phyloP scores from a whole-genome alignment of 2,888 invertebrate species.

The Steinernema hermaphroditum region DNA sequence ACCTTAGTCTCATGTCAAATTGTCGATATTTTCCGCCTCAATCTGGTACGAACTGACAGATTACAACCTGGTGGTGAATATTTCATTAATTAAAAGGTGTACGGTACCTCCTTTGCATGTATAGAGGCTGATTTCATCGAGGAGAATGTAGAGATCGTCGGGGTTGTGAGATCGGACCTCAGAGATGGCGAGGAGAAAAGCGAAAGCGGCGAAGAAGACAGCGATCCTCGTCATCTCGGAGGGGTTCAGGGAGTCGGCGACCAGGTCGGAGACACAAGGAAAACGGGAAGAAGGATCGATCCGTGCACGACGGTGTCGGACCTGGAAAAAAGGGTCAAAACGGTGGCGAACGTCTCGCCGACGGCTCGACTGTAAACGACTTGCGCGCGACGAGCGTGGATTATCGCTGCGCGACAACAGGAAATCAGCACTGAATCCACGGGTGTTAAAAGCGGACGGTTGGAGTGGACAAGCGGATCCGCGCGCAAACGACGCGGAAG shows the following conservation, averaged over 20 bases:
- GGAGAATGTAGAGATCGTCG: slow-evolving; percentile 62
- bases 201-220: slow-evolving; percentile 22
- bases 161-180: slow-evolving; percentile 25
- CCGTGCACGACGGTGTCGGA: background rate
- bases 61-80: too few species aligned
- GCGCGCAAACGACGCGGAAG: background rate
- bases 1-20: too few species aligned
- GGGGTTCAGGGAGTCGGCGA: background rate
- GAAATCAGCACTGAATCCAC: background rate
- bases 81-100: too few species aligned
- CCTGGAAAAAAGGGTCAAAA: slow-evolving; percentile 22
- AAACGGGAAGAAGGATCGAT: slow-evolving; percentile 6
- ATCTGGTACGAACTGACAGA: too few species aligned
- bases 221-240: background rate
- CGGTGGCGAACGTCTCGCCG: background rate
- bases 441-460: slow-evolving; percentile 24
- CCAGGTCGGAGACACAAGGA: background rate
- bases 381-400: slow-evolving; percentile 3
- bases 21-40: too few species aligned
- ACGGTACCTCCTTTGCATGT: slow-evolving; percentile 61
- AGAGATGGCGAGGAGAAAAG: background rate
- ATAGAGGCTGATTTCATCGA: slow-evolving; percentile 63
- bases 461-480: slow-evolving; percentile 16
- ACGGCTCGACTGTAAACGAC: slow-evolving; percentile 1
- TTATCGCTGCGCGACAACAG: background rate